Evolutionary conservation across 2,113 vertebrate genomes (phyloP), one percentile per base, ranked within the genome.

Genomic region (Coptodon bakossiorum): DNA sequence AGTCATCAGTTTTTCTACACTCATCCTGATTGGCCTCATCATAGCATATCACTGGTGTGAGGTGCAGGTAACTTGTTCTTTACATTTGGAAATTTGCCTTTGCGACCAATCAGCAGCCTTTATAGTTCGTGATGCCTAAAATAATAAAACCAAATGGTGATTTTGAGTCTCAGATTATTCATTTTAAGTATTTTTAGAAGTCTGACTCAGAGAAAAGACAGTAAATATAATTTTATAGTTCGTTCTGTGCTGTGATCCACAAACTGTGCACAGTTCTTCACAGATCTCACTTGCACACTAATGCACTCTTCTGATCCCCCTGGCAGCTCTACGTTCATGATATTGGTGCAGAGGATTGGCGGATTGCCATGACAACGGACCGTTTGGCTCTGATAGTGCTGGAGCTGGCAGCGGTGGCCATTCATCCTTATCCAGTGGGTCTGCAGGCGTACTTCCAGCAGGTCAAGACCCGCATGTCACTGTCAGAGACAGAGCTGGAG

Each of bases 1-100:
- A 93, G 94, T 99, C 96, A 99, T 99, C 97, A 99, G 97, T 91
- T 95, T 98, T 38, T 98, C 98, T 29, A 99, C 98, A 1, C 57
- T 97, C 89, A 96, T 99, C 94, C 96, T 99, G 87, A 96, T 99
- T 61, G 97, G 98, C 71, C 97, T 99, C 85, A 97, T 99, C 48
- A 80, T 98, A 79, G 97, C 98, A 87, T 99, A 99, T 94, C 98
- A 99, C 31, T 97, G 97, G 91, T 95, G 98, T 68, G 98, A 99
- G 95, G 97, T 99, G 93, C 98, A 99, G 98, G 98, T 99, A 95
- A 91, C 11, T n/a, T 4, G 29, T 17, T 76, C 61, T 50, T 19
- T 78, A 50, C 71, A 29, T 78, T 50, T n/a, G 17, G 45, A 52
- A 78, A 78, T 31, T 31, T 31, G 27, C 1, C 45, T 52, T 34